Base-by-base conservation (phyloP, 2,797 vertebrate genomes). In the Spondyliosoma cantharus region DNA sequence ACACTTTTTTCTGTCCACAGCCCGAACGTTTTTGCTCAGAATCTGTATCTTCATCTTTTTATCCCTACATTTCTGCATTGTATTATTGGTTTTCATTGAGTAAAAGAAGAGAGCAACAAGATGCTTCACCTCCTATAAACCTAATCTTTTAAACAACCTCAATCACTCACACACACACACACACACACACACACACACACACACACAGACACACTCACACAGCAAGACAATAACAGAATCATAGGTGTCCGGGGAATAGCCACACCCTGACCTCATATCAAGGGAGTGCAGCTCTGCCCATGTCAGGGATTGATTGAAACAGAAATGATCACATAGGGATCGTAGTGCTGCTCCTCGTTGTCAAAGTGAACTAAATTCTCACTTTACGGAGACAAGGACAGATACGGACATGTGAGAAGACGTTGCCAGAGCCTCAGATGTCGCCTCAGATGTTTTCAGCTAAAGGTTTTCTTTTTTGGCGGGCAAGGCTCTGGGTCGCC, bases 381-480 rank as follows among this genome's bases (percentile, higher is more conserved):
- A 48, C 53, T 50, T 58, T 29, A 5, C 14, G 37, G 37, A n/a
- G 57, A 69, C 12, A 24, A 52, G 71, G 9, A 58, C 7, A n/a
- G 29, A 53, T 20, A 20, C 37, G 27, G 27, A 53, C 29, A 49
- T 52, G 15, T 13, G 50, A 61, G 54, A 68, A 71, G 24, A 0
- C 70, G 50, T 9, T 74, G 75, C 71, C 64, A 54, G 29, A 80
- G 71, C 16, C 65, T 58, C 62, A 72, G 45, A 75, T 24, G 70
- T 59, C 4, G 0, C 71, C 76, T 86, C 71, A 80, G 69, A 82
- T 82, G 80, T 85, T 90, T 82, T 43, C 50, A 64, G 49, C 43
- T 8, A 32, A 82, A 76, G 62, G 29, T 80, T 83, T 79, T 71
- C 81, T 81, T 84, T 37, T 86, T 88, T 81, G 85, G 86, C 58